A percentile compares a stretch with the other conserved stretches of the same genome.
phyloP scores from a whole-genome alignment of 2,113 vertebrate genomes.

The Scartelaos histophorus region DNA sequence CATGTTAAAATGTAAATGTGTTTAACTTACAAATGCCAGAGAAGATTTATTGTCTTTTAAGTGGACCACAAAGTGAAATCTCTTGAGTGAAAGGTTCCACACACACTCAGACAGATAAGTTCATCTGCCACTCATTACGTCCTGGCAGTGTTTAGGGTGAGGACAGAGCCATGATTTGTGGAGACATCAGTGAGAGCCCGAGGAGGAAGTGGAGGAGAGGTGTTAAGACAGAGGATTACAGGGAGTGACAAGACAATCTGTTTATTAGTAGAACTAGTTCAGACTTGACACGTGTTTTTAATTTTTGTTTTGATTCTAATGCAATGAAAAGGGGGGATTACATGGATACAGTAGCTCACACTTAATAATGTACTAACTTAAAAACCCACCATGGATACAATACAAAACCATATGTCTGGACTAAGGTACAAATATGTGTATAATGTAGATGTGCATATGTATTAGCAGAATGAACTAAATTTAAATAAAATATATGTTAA shows the following conservation, averaged over 20 bases:
- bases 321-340: too few relatives aligned
- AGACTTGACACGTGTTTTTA: background rate
- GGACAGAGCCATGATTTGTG: constrained; percentile 11
- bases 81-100: background rate
- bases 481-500: too few relatives aligned
- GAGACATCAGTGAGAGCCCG: background rate
- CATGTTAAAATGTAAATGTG: background rate
- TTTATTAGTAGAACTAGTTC: background rate
- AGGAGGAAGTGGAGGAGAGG: background rate
- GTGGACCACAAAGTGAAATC: constrained; percentile 11
- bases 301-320: background rate
- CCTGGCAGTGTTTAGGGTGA: background rate
- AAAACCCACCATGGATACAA: too few relatives aligned
- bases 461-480: too few relatives aligned
- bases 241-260: background rate
- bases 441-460: too few relatives aligned
- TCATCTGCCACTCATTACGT: constrained; percentile 11
- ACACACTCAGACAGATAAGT: constrained; percentile 7
- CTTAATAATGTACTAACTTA: too few relatives aligned
- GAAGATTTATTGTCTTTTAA: background rate
- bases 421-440: too few relatives aligned
- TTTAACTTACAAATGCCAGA: constrained; percentile 3
- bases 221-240: background rate
- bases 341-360: too few relatives aligned
- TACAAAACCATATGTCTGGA: too few relatives aligned